These are phyloP conservation scores for Pteropus rufus DNA, from an alignment of 2,797 vertebrate genomes.

Conservation along the genomic window DNA sequence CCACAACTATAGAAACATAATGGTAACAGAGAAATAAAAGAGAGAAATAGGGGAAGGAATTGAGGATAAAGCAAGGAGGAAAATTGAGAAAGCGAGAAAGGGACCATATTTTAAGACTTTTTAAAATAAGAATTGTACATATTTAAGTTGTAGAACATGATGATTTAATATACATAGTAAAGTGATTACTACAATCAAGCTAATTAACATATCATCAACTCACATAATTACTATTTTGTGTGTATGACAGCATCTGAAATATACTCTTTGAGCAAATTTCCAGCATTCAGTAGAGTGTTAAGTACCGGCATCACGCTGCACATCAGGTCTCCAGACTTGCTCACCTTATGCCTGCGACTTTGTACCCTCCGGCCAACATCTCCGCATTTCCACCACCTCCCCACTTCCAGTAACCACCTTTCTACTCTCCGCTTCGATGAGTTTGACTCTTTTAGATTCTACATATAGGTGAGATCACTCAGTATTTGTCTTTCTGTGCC, in stretches of 20 bases:
- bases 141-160: not conserved
- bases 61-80: not conserved
- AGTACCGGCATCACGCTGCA: not conserved
- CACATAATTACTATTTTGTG: not conserved
- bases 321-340: not conserved
- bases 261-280: not conserved
- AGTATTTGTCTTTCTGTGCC: not conserved
- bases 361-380: no score
- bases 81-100: not conserved
- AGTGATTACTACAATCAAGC: not conserved
- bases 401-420: not conserved
- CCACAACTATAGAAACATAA: not conserved
- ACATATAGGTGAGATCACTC: not conserved
- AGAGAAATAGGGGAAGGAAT: not conserved
- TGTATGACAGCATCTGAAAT: not conserved
- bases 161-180: not conserved
- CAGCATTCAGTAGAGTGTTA: not conserved
- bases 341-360: not conserved
- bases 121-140: not conserved
- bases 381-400: not conserved
- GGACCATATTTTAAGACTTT: not conserved
- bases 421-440: not conserved
- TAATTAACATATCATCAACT: not conserved
- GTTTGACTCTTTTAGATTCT: not conserved
- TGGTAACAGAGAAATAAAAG: not conserved